Percentiles rank a stretch among this genome's conserved stretches.
phyloP scores from a whole-genome alignment of 2,113 vertebrate species.

The Galbula dea region DNA sequence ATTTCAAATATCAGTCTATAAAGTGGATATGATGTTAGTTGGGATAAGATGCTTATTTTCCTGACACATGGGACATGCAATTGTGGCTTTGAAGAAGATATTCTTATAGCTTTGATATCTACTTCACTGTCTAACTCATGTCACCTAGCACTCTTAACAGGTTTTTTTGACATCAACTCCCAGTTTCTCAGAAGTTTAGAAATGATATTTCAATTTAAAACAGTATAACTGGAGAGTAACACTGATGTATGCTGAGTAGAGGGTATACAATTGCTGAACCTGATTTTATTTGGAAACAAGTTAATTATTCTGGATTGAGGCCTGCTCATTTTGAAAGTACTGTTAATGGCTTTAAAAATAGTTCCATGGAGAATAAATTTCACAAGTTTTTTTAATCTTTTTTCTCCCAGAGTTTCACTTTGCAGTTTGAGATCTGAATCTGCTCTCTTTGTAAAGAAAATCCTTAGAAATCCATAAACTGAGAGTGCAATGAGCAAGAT shows the following conservation, averaged over 20 bases:
- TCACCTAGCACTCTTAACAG: not conserved
- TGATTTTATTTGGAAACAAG: not conserved
- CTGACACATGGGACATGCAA: not conserved
- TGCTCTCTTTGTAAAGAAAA: not conserved
- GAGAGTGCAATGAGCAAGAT: not conserved
- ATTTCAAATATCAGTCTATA: slow-evolving; percentile 25
- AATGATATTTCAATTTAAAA: slow-evolving; percentile 2
- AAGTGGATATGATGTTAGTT: slow-evolving; percentile 1
- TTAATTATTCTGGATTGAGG: not conserved
- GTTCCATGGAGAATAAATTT: not conserved
- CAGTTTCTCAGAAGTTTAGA: not conserved
- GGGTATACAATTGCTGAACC: not conserved
- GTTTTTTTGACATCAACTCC: not conserved
- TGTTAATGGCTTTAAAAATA: not conserved
- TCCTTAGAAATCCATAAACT: not conserved
- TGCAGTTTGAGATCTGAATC: not conserved
- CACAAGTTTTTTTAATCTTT: not conserved
- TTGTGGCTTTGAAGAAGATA: slow-evolving; percentile 27
- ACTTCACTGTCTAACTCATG: not conserved
- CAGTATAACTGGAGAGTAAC: not conserved
- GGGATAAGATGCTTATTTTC: slow-evolving; percentile 21
- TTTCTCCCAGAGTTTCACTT: not conserved
- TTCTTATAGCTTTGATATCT: slow-evolving; percentile 10
- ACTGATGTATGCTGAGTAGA: not conserved
- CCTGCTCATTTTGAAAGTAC: not conserved